Conservation (phyloP, 1,140 invertebrate genomes). For the Conus betulinus region DNA sequence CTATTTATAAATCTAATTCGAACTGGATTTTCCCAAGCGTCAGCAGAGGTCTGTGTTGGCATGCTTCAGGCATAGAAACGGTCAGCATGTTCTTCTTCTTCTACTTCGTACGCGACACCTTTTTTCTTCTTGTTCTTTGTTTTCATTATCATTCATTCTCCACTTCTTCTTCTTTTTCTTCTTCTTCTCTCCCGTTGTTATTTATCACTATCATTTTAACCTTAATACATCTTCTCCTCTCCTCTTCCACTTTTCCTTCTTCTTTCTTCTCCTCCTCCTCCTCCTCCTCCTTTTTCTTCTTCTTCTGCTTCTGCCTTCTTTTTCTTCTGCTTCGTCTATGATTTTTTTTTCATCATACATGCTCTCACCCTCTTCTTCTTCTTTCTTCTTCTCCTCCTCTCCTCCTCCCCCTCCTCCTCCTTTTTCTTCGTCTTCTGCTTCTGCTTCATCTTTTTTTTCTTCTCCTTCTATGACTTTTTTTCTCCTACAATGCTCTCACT, state of each 20-base stretch:
- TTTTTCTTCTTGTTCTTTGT: neutral
- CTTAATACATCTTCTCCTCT: conserved; percentile 3
- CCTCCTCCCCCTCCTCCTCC: neutral
- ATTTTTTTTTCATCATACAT: neutral
- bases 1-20: neutral
- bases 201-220: conserved; percentile 1
- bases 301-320: too few relatives aligned
- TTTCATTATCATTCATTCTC: neutral
- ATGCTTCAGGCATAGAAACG: neutral
- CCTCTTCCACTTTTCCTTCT: neutral
- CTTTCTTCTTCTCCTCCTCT: conserved; percentile 16
- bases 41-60: neutral
- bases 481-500: neutral
- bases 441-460: too few relatives aligned
- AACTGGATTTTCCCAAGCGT: neutral
- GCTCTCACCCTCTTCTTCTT: neutral
- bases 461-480: neutral
- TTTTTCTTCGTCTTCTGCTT: neutral
- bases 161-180: conserved; percentile 8
- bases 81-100: conserved; percentile 15
- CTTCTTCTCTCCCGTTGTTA: neutral
- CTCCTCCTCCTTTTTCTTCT: neutral
- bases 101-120: neutral
- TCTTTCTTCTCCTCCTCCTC: conserved; percentile 1
- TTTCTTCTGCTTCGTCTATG: neutral